Evolutionary conservation across 2,113 vertebrate species (phyloP), one percentile per base, ranked within the genome.

Genomic region (Pardalotus punctatus): DNA sequence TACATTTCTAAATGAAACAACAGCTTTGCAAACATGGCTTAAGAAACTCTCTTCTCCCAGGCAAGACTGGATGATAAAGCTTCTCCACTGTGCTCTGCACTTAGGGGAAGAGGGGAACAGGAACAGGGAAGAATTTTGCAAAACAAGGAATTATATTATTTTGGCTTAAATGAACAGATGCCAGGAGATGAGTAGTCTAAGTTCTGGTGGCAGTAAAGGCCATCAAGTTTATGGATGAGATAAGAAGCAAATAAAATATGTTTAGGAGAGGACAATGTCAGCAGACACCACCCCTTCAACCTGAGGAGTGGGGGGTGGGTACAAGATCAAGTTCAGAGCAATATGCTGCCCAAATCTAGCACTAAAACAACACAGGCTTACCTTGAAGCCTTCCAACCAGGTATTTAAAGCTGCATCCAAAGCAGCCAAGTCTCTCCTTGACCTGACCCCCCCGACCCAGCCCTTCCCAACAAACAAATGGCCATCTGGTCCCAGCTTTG

Each of bases 61-160:
- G 35, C 3, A 29, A 36, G 18, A n/a, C 5, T 24, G 22, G 66
- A 62, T 82, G 21, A 91, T 20, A 38, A 22, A n/a, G 17, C 16
- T 64, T 48, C 31, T 62, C 45, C 53, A 51, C 5, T 3, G 4
- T 42, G 15, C 22, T 93, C 31, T 57, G 28, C 1, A 2, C 33
- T 25, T 38, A 15, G 5, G 35, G 16, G 5, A 7, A 4, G 20
- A 62, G 23, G 4, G 18, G 4, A 50, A 86, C 1, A 1, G 29
- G 45, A 45, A 13, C 33, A 65, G 23, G 12, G 25, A 71, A 82
- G 57, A n/a, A 48, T 51, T 93, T 65, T 66, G 53, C 60, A 65
- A 45, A 86, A 60, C 6, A 74, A 45, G 23, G 42, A 47, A 43
- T 61, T 40, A 64, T 45, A 43, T 35, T 5, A 38, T 54, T 79